Base-by-base conservation (phyloP, 2,113 vertebrate genomes). In the Antidorcas marsupialis region DNA sequence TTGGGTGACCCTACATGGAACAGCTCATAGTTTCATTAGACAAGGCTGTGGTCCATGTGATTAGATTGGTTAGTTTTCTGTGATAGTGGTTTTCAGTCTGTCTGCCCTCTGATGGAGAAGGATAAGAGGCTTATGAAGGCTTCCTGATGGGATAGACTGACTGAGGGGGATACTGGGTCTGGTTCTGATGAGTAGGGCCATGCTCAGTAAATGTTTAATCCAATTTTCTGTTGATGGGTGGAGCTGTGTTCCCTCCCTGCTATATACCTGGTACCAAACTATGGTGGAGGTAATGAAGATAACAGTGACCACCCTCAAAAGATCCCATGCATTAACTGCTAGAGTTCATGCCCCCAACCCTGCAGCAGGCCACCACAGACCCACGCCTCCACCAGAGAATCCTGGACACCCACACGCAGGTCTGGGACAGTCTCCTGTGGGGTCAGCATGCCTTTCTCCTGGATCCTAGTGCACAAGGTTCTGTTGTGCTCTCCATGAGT, bases 311-410 rank as follows among this genome's bases (percentile, higher is more conserved):
- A n/a, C 30, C 62, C 62, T 64, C 62, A 17, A 67, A 67, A 67
- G 62, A 19, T 19, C 33, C 3, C 16, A 17, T 19, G 16, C 33
- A n/a, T 19, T 33, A 19, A n/a, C 62, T 67, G 33, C 62, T 67
- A n/a, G 15, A 64, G 62, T 67, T 15, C 33, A 3, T 19, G 62
- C 2, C 33, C 33, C 62, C 62, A 64, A 17, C 30, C 33, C 16
- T 67, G 16, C 16, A 19, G 16, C 62, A 67, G 62, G 16, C 33
- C 7, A n/a, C 62, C 33, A 19, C 33, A n/a, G 62, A 67, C 62
- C 16, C 62, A 67, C 0, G 3, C 30, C 16, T n/a, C 33, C 0
- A 0, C 16, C 1, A 0, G 7, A 67, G 62, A 67, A 7, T 67
- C 33, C 62, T 1, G 0, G 62, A 67, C 3, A n/a, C 33, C 16